These are phyloP conservation scores for Adela reaumurella DNA, from an alignment of 2,888 invertebrate genomes.

Conservation along the genomic window DNA sequence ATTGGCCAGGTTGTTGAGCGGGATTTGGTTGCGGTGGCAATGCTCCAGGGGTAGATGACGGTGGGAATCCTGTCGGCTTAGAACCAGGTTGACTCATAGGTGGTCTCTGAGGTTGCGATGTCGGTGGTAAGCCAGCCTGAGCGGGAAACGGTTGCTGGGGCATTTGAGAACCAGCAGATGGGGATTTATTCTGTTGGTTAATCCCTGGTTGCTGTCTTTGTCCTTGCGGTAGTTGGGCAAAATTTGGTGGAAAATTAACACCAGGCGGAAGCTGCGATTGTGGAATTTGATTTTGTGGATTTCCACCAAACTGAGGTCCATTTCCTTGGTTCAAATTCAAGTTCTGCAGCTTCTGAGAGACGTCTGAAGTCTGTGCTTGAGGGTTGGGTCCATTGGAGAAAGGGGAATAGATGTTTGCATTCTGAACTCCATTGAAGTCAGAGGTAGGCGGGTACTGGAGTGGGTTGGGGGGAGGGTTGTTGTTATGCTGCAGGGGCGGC, in stretches of 20 bases:
- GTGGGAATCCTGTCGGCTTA: constrained; percentile 8
- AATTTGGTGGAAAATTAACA: constrained; percentile 26
- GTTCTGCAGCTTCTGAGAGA: constrained; percentile 46
- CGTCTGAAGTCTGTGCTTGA: constrained; percentile 22
- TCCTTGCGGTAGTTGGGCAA: constrained; percentile 21
- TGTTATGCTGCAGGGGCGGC: constrained; percentile 24
- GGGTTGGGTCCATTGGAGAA: constrained; percentile 24
- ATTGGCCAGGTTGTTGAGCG: constrained; percentile 10
- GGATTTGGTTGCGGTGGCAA: constrained; percentile 1
- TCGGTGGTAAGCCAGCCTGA: neutral
- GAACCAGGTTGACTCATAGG: constrained; percentile 6
- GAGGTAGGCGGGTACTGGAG: constrained; percentile 33
- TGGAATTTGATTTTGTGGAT: constrained; percentile 34
- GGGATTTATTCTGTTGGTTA: constrained; percentile 18
- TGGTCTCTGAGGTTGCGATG: constrained; percentile 3
- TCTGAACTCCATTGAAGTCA: constrained; percentile 40
- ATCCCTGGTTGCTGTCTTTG: constrained; percentile 24
- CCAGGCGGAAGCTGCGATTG: constrained; percentile 25
- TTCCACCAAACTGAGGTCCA: constrained; percentile 27
- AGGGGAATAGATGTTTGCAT: constrained; percentile 34
- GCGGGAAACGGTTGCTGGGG: constrained; percentile 11
- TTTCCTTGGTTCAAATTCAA: constrained; percentile 28
- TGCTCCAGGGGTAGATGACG: neutral
- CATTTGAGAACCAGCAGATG: constrained; percentile 13
- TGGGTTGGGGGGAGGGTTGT: constrained; percentile 40